A percentile compares a stretch with the other conserved stretches of the same genome.
phyloP scores from a whole-genome alignment of 2,888 invertebrate genomes.

The Scaptomyza tumidula region DNA sequence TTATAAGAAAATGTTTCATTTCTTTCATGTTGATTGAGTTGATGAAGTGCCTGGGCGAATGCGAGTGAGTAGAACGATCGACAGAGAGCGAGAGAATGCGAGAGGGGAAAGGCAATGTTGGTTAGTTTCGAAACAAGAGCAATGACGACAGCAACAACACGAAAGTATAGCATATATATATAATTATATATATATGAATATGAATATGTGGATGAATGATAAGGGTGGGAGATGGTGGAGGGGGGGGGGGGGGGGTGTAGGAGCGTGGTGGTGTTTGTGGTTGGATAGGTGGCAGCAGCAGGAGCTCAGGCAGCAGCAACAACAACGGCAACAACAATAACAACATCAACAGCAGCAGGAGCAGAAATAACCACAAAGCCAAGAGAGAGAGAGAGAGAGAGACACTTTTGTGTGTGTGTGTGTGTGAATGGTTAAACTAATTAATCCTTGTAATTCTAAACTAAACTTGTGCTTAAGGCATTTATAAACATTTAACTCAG shows the following conservation, averaged over 20 bases:
- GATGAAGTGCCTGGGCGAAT: slow-evolving; percentile 40
- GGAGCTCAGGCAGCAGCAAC: slow-evolving; percentile 18
- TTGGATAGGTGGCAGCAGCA: slow-evolving; percentile 9
- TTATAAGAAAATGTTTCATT: slow-evolving; percentile 65
- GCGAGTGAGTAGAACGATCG: slow-evolving; percentile 60
- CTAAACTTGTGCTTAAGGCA: too few species aligned
- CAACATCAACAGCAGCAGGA: slow-evolving; percentile 30
- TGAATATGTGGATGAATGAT: slow-evolving; percentile 7
- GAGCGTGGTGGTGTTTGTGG: not conserved
- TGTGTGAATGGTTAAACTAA: not conserved
- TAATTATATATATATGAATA: not conserved
- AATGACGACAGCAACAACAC: slow-evolving; percentile 52
- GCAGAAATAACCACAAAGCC: slow-evolving; percentile 40
- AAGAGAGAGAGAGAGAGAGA: slow-evolving; percentile 19
- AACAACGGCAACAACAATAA: slow-evolving; percentile 39
- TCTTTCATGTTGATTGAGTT: slow-evolving; percentile 30
- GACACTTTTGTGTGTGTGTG: slow-evolving; percentile 14
- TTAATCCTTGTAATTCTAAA: too few species aligned
- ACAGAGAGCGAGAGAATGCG: slow-evolving; percentile 31
- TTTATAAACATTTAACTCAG: too few species aligned
- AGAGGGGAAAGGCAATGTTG: slow-evolving; percentile 39
- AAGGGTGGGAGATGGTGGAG: not conserved
- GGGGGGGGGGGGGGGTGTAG: not conserved
- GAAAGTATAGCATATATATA: too few species aligned
- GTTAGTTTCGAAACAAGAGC: slow-evolving; percentile 40